Evolutionary conservation across 2,113 vertebrate species (phyloP).

Genomic region (Diglossa brunneiventris): DNA sequence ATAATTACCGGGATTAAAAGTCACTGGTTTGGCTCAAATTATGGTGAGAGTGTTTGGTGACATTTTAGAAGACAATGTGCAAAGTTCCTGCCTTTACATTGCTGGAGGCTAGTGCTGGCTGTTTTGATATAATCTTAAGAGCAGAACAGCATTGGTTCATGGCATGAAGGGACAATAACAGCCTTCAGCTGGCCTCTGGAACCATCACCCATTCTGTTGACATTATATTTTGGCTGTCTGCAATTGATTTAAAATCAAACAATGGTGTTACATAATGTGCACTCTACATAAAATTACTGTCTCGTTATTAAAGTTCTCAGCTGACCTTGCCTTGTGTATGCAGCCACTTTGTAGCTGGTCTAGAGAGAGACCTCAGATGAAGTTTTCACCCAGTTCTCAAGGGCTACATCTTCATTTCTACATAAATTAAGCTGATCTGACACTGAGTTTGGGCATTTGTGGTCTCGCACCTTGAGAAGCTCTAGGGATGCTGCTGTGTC

Average conservation of each 20-base stretch:
- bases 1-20: background rate
- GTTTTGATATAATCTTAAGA: slow-evolving; percentile 15
- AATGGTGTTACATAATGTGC: background rate
- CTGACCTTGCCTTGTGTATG: background rate
- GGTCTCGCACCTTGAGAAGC: background rate
- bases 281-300: background rate
- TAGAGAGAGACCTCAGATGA: background rate
- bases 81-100: background rate
- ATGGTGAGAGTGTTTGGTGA: background rate
- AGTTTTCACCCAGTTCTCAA: background rate
- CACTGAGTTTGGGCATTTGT: background rate
- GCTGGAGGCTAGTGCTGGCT: background rate
- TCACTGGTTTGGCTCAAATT: background rate
- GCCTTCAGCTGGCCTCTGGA: slow-evolving; percentile 27
- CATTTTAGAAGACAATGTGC: background rate
- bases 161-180: background rate
- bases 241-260: slow-evolving; percentile 21
- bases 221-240: slow-evolving; percentile 6
- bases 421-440: background rate
- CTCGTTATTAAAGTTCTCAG: background rate
- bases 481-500: background rate
- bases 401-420: background rate
- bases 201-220: slow-evolving; percentile 7
- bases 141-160: background rate
- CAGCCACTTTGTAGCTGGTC: background rate